Percentiles rank a stretch among this genome's conserved stretches.
phyloP scores from a whole-genome alignment of 2,797 vertebrate species.

The Syngnathus acus region DNA sequence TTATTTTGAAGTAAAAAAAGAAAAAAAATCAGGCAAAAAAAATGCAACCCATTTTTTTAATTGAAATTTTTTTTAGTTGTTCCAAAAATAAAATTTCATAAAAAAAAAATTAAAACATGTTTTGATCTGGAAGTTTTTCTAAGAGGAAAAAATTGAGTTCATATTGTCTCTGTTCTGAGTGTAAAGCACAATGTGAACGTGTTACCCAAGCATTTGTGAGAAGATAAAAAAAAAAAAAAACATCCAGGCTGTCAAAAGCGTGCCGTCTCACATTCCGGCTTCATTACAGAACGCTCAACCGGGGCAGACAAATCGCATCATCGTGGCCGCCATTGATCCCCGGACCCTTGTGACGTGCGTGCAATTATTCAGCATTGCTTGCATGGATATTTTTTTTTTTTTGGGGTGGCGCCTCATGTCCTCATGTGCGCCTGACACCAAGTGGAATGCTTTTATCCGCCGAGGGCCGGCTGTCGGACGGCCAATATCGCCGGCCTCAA shows the following conservation, averaged over 20 bases:
- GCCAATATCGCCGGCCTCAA: not conserved
- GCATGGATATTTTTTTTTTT: not conserved
- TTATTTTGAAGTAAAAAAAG: too few relatives aligned
- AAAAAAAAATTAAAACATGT: too few relatives aligned
- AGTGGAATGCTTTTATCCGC: not conserved
- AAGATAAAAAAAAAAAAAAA: not conserved
- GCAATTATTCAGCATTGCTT: not conserved
- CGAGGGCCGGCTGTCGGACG: not conserved
- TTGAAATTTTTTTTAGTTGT: too few relatives aligned
- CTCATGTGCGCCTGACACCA: not conserved
- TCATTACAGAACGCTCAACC: not conserved
- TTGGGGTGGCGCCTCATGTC: not conserved
- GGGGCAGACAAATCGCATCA: constrained; percentile 1
- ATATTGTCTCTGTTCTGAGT: not conserved
- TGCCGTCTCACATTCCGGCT: not conserved
- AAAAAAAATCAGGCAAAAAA: too few relatives aligned
- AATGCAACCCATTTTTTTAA: too few relatives aligned
- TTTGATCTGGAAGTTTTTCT: too few relatives aligned
- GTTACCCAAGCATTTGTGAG: not conserved
- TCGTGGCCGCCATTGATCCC: not conserved
- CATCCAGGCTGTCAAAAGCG: not conserved
- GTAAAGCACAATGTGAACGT: not conserved
- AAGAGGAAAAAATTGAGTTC: not conserved
- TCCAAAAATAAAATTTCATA: too few relatives aligned
- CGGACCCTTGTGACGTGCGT: not conserved